These are phyloP conservation scores for Lasioglossum lativentre DNA, from an alignment of 2,888 invertebrate genomes.

Conservation along the genomic window DNA sequence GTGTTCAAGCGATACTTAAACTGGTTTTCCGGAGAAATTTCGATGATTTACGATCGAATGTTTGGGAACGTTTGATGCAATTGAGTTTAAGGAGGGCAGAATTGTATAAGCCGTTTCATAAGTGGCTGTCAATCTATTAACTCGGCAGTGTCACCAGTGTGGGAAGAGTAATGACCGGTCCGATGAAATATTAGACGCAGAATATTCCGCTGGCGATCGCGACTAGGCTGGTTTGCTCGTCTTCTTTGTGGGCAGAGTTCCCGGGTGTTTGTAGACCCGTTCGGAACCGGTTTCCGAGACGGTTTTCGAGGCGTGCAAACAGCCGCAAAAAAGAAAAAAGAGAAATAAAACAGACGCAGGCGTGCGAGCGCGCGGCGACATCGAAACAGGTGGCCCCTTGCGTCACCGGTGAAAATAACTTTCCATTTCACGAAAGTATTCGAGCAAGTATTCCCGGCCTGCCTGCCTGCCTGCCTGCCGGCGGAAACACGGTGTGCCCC, in stretches of 20 bases:
- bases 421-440: constrained; percentile 55
- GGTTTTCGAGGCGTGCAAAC: neutral
- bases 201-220: neutral
- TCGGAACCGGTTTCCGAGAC: neutral
- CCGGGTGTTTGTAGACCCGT: neutral
- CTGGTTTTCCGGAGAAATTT: neutral
- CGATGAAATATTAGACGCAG: neutral
- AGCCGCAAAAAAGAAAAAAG: neutral
- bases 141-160: neutral
- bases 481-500: neutral
- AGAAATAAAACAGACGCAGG: neutral
- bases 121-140: neutral
- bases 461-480: neutral
- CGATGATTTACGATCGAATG: neutral
- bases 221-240: neutral
- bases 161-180: constrained; percentile 9
- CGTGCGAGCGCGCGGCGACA: neutral
- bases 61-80: neutral
- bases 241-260: neutral
- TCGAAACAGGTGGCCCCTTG: constrained; percentile 64
- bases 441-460: neutral
- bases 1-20: neutral
- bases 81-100: neutral
- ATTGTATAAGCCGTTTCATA: constrained; percentile 4
- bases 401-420: constrained; percentile 65